Base-by-base conservation (phyloP, 2,888 invertebrate genomes). In the Drosophila rubida region DNA sequence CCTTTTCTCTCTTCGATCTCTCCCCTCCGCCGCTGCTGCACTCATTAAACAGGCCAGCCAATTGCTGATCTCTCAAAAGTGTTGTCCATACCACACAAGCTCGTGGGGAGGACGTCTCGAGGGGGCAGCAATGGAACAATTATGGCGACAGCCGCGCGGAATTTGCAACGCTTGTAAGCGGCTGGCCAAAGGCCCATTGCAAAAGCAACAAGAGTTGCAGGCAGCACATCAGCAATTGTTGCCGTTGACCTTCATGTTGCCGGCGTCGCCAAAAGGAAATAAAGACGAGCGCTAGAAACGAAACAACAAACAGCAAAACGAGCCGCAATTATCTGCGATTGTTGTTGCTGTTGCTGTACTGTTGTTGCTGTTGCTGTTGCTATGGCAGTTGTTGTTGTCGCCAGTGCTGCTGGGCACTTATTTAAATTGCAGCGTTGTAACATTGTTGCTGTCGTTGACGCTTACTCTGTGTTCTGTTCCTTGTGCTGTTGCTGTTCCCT, bases 101-200 rank as follows among this genome's bases (percentile, higher is more conserved):
- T 27, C 9, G 25, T 11, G 9, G 19, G n/a, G 14, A 3, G 14
- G 7, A 13, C 19, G 39, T 46, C 14, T 37, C 6, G 25, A 8
- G n/a, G 25, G 32, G 39, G 14, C 22, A 23, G 19, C 25, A 50
- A 13, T 11, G 64, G 62, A 73, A 87, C 87, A 88, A 85, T 85
- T 85, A 85, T 88, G 87, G 88, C 78, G 84, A 88, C 76, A 74
- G 88, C 65, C 72, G 78, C 87, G 70, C 70, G 84, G 84, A 88
- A 85, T 85, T 78, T 67, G 78, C 78, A 80, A 74, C 69, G 78
- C 84, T 88, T 85, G 84, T 85, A 85, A 87, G 84, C 78, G 80
- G 84, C 88, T 78, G 83, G 69, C 80, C 88, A 82, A 82, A 86
- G 71, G 75, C 81, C 60, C 62, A 50, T 37, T 50, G 71, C 67